Base-by-base conservation (phyloP, 2,113 vertebrate genomes). In the Crotophaga sulcirostris region DNA sequence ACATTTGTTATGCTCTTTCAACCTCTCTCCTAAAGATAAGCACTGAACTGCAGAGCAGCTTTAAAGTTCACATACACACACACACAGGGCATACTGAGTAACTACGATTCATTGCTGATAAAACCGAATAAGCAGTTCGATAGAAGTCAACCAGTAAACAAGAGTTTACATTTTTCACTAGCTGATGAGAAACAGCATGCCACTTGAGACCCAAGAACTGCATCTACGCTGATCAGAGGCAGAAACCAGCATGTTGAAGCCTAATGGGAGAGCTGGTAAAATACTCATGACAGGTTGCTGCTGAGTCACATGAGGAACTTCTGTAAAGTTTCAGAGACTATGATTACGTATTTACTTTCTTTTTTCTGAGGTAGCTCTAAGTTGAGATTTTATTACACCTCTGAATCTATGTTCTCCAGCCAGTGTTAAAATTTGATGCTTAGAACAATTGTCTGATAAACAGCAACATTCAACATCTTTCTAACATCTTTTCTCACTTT, bases 11-110 rank as follows among this genome's bases (percentile, higher is more conserved):
- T 9, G 40, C 49, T 85, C 19, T 72, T 91, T 87, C 38, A 67
- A 45, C 26, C 29, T 67, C 38, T 18, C 29, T 54, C 31, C 55
- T 67, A 40, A 62, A 82, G 18, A n/a, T 0, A 29, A 49, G 23
- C 44, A 76, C 16, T 13, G 0, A 85, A 42, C 23, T 14, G 1
- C 68, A 74, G 64, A 63, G 38, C 9, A 3, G 29, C 60, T 89
- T 74, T 59, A 56, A 28, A 62, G n/a, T 25, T 80, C 42, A 34
- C 42, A 60, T 1, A 19, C 8, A 6, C 0, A 1, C n/a, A 18
- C 16, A 3, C 34, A 31, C 9, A 16, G 0, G 59, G 31, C 54
- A 28, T 20, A 70, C 56, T 3, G 13, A 63, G 25, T 11, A 83
- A 25, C 67, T 56, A 7, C 47, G 63, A 19, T 13, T 58, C 25